Conservation (phyloP, 2,113 vertebrate species). For the Xerus inauris region DNA sequence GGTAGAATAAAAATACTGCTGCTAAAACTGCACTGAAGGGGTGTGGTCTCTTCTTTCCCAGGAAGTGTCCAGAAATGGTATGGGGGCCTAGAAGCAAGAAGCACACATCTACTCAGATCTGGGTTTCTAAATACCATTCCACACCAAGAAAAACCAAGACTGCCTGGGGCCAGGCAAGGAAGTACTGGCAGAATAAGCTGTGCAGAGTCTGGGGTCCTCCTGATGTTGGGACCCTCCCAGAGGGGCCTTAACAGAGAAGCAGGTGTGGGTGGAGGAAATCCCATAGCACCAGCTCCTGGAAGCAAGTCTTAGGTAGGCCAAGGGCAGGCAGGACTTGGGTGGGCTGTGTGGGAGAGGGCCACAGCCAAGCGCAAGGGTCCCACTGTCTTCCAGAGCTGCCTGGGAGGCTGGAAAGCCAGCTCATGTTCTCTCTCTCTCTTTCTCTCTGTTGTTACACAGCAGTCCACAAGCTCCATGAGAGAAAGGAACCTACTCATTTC, state of each 20-base stretch:
- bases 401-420: background rate
- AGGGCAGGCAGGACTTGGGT: background rate
- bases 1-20: background rate
- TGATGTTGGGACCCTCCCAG: fast-evolving
- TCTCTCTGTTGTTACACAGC: background rate
- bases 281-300: background rate
- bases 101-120: background rate
- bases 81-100: too few species aligned
- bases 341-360: background rate
- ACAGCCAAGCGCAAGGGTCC: too few species aligned
- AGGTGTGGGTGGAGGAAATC: too few species aligned
- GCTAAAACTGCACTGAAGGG: background rate
- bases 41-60: background rate
- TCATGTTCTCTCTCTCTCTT: too few species aligned
- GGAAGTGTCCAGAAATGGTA: background rate
- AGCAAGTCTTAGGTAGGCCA: too few species aligned
- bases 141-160: too few species aligned
- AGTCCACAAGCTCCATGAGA: background rate
- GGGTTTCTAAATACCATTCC: background rate
- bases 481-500: background rate
- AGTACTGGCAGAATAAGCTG: too few species aligned
- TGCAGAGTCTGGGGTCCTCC: background rate
- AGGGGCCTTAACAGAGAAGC: background rate
- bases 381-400: background rate
- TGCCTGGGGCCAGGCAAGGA: background rate